phyloP scores from a whole-genome alignment of 2,888 invertebrate genomes.

The Chymomyza fuscimana region DNA sequence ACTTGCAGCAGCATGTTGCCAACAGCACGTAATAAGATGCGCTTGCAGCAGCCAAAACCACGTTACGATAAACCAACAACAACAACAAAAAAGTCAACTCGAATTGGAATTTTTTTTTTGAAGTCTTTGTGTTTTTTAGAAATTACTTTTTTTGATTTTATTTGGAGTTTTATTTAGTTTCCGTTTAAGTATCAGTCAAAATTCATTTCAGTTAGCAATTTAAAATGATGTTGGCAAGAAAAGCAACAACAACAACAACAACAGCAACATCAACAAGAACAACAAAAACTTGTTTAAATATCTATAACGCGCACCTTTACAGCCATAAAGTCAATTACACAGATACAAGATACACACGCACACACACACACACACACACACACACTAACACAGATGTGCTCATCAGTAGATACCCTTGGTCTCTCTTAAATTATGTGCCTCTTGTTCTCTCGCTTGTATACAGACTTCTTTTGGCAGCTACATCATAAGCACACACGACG shows the following conservation, averaged over 20 bases:
- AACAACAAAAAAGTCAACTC: not conserved
- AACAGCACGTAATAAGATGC: conserved; percentile 46
- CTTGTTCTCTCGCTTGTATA: not conserved
- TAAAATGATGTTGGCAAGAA: not conserved
- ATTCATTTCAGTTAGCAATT: not conserved
- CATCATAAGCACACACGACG: conserved; percentile 31
- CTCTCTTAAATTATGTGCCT: not conserved
- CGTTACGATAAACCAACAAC: not conserved
- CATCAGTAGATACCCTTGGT: not conserved
- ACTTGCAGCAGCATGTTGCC: not conserved
- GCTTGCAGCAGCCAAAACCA: conserved; percentile 11
- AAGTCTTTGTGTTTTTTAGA: conserved; percentile 4
- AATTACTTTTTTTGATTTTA: conserved; percentile 2
- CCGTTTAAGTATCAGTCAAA: conserved; percentile 14
- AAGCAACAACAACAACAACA: conserved; percentile 12
- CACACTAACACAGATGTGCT: not conserved
- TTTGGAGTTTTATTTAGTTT: conserved; percentile 9
- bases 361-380: conserved; percentile 10
- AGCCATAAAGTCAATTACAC: conserved; percentile 1
- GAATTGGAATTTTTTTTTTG: conserved; percentile 8
- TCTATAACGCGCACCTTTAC: not conserved
- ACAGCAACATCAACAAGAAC: conserved; percentile 7
- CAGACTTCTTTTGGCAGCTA: not conserved
- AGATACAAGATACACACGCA: not conserved
- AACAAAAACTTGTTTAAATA: conserved; percentile 5